A percentile compares a stretch with the other conserved stretches of the same genome.
These are phyloP conservation scores for Varecia variegata DNA, from an alignment of 2,797 vertebrate species.

Conservation along the genomic window DNA sequence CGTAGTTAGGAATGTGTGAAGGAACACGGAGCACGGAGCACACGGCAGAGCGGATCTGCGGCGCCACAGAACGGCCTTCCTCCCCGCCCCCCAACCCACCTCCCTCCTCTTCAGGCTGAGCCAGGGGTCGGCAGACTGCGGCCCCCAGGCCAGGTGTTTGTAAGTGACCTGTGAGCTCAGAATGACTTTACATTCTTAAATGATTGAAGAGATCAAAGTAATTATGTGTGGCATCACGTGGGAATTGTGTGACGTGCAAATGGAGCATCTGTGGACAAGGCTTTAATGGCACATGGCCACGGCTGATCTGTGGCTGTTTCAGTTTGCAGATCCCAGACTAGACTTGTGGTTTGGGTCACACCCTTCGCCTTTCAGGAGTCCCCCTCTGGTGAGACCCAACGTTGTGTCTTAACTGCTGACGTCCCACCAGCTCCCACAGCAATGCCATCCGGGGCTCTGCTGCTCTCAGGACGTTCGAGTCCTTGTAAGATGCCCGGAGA, in stretches of 20 bases:
- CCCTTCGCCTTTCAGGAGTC: not conserved
- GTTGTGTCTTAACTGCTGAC: fast-evolving
- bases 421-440: fast-evolving
- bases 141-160: not conserved
- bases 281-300: fast-evolving
- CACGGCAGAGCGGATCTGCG: not conserved
- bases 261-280: fast-evolving
- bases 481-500: not conserved
- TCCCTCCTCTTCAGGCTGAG: not conserved
- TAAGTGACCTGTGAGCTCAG: not conserved
- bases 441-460: fast-evolving
- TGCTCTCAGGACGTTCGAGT: not conserved
- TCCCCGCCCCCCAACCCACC: not conserved
- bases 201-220: not conserved
- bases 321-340: not conserved
- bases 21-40: fast-evolving
- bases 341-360: fast-evolving
- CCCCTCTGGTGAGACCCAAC: not conserved
- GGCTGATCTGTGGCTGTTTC: fast-evolving
- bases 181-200: not conserved
- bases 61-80: not conserved
- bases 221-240: fast-evolving
- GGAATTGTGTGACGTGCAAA: not conserved
- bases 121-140: fast-evolving
- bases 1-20: not conserved